A percentile compares a stretch with the other conserved stretches of the same genome.
phyloP scores from a whole-genome alignment of 2,113 vertebrate genomes.

The Ctenodactylus gundi region DNA sequence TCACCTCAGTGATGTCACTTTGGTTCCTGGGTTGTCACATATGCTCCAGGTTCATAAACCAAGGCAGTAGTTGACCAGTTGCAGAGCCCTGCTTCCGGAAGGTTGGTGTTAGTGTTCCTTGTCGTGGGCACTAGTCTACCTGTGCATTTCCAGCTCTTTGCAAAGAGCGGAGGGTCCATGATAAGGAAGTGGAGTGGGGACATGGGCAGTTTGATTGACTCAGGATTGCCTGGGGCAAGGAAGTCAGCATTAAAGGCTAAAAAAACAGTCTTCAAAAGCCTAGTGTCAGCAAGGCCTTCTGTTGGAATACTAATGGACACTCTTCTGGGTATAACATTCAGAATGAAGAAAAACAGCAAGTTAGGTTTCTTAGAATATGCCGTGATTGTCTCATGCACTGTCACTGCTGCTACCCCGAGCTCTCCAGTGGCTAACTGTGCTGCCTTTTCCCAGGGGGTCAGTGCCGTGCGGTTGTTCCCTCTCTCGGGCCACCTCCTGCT shows the following conservation, averaged over 20 bases:
- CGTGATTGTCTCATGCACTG: no score
- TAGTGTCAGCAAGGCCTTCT: neutral
- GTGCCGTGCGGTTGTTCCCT: slow-evolving; percentile 96
- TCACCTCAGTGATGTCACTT: neutral
- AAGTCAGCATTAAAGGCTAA: slow-evolving; percentile 34
- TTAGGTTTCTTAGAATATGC: neutral
- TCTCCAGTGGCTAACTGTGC: neutral
- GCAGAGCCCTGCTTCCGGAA: neutral
- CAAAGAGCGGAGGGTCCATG: neutral
- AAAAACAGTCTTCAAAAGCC: slow-evolving; percentile 33
- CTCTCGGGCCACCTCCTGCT: slow-evolving; percentile 94
- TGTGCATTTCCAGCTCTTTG: slow-evolving; percentile 47
- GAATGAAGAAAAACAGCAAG: slow-evolving; percentile 32
- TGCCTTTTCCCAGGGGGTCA: slow-evolving; percentile 91
- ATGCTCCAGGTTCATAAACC: neutral
- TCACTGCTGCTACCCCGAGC: neutral
- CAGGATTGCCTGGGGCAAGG: neutral
- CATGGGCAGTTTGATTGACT: neutral
- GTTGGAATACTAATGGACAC: slow-evolving; percentile 44
- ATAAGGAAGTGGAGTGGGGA: neutral
- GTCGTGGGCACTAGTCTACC: neutral
- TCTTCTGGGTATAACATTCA: slow-evolving; percentile 45
- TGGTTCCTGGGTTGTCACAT: neutral
- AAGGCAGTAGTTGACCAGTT: neutral
- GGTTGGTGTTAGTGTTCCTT: neutral